phyloP scores from a whole-genome alignment of 2,797 vertebrate genomes.

The Bucorvus abyssinicus region DNA sequence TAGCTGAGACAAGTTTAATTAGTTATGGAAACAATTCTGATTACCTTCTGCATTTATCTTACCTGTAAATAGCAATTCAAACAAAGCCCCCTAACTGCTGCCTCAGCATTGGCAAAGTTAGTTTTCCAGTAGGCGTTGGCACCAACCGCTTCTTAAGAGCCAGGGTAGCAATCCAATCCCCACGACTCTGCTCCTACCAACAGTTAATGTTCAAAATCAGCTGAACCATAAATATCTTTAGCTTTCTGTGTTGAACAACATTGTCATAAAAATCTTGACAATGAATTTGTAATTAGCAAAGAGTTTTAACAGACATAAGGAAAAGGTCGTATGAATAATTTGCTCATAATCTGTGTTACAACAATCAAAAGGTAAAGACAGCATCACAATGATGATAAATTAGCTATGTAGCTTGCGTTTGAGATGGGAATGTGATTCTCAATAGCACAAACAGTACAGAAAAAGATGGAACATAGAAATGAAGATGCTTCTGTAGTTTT shows the following conservation, averaged over 20 bases:
- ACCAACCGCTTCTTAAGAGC: neutral
- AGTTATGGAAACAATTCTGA: neutral
- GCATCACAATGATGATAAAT: neutral
- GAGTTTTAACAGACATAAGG: neutral
- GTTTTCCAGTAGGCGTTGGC: neutral
- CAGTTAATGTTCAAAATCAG: neutral
- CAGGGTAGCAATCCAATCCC: neutral
- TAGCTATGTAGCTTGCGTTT: neutral
- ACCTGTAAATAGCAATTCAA: neutral
- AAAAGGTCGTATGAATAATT: constrained; percentile 30
- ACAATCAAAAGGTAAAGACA: constrained; percentile 15
- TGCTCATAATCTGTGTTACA: constrained; percentile 1
- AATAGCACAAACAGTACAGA: neutral
- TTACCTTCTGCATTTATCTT: neutral
- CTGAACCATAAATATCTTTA: neutral
- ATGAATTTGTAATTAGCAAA: constrained; percentile 12
- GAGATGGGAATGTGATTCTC: neutral
- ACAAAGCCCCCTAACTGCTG: neutral
- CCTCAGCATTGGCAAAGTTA: neutral
- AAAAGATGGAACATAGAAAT: neutral
- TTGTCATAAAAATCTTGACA: constrained; percentile 12
- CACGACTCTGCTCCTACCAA: neutral
- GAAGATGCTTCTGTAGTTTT: neutral
- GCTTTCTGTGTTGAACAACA: neutral
- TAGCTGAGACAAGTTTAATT: neutral